A percentile compares a stretch with the other conserved stretches of the same genome.
Evolutionary conservation across 2,888 invertebrate species (phyloP).

Genomic region (Sinelater perroti): DNA sequence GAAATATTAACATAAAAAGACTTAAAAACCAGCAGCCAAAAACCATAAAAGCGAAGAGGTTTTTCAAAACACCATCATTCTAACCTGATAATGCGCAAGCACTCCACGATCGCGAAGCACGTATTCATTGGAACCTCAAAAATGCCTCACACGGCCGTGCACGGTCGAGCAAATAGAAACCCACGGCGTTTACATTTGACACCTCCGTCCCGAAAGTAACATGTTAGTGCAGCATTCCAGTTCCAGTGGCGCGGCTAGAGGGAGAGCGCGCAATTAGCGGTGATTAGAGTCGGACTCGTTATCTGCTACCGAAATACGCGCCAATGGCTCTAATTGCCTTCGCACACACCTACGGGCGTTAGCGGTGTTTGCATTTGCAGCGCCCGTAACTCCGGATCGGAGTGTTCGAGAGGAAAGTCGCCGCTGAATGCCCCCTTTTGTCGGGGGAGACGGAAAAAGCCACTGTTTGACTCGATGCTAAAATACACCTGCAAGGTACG

Average conservation of each 20-base stretch:
- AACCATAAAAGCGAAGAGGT: too few relatives aligned
- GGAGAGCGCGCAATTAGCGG: slow-evolving; percentile 57
- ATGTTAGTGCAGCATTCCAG: slow-evolving; percentile 58
- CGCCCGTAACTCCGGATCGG: slow-evolving; percentile 25
- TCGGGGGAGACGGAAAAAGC: slow-evolving; percentile 1
- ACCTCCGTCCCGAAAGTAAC: slow-evolving; percentile 60
- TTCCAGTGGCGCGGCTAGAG: slow-evolving; percentile 52
- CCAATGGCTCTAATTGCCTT: slow-evolving; percentile 58
- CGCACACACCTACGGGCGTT: slow-evolving; percentile 55
- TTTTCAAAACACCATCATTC: too few relatives aligned
- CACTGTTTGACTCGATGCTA: slow-evolving; percentile 10
- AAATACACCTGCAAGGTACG: background rate
- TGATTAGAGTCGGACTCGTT: slow-evolving; percentile 59
- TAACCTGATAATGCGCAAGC: too few relatives aligned
- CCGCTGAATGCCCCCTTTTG: slow-evolving; percentile 16
- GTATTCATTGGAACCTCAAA: too few relatives aligned
- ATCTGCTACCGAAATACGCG: slow-evolving; percentile 61
- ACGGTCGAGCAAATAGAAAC: slow-evolving; percentile 44
- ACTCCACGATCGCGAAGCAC: too few relatives aligned
- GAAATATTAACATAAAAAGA: too few relatives aligned
- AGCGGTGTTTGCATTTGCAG: slow-evolving; percentile 51
- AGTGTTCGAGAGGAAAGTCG: slow-evolving; percentile 5
- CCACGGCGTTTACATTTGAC: slow-evolving; percentile 59
- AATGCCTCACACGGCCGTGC: slow-evolving; percentile 19
- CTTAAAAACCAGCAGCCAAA: too few relatives aligned